Evolutionary conservation across 2,888 invertebrate species (phyloP).

Genomic region (Ochropleura plecta): DNA sequence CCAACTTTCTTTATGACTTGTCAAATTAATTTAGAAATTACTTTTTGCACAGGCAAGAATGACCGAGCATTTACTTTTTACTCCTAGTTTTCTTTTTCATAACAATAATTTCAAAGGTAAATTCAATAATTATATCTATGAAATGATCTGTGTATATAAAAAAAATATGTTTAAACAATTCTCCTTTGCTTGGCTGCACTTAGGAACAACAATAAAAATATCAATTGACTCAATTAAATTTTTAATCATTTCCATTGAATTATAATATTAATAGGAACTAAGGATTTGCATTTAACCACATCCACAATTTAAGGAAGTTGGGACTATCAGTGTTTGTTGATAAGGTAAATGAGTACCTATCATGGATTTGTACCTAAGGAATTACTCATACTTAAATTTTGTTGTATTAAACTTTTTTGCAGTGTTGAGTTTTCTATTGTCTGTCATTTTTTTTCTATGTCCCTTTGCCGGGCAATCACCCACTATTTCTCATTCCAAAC

Average conservation of each 20-base stretch:
- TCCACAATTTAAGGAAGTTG: constrained; percentile 38
- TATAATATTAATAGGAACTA: constrained; percentile 9
- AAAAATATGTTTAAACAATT: not conserved
- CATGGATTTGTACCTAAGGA: not conserved
- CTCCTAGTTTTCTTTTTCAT: not conserved
- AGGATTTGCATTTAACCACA: constrained; percentile 41
- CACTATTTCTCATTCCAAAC: no score
- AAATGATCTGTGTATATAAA: not conserved
- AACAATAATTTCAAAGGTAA: not conserved
- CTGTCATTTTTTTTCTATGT: not conserved
- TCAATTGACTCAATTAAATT: not conserved
- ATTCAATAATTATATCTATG: not conserved
- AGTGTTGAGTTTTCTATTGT: no score
- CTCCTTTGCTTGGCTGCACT: not conserved
- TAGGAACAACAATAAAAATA: not conserved
- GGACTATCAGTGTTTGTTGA: constrained; percentile 23
- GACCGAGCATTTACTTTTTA: not conserved
- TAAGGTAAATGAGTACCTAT: constrained; percentile 32
- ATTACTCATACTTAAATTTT: constrained; percentile 8
- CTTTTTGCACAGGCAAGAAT: not conserved
- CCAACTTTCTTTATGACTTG: constrained; percentile 15
- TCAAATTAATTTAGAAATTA: not conserved
- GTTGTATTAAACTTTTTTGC: not conserved
- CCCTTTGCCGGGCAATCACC: no score
- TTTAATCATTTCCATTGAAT: not conserved